Base-by-base conservation (phyloP, 35 echinoderm and acorn worm species). In the Ophiothrix spiculata region DNA sequence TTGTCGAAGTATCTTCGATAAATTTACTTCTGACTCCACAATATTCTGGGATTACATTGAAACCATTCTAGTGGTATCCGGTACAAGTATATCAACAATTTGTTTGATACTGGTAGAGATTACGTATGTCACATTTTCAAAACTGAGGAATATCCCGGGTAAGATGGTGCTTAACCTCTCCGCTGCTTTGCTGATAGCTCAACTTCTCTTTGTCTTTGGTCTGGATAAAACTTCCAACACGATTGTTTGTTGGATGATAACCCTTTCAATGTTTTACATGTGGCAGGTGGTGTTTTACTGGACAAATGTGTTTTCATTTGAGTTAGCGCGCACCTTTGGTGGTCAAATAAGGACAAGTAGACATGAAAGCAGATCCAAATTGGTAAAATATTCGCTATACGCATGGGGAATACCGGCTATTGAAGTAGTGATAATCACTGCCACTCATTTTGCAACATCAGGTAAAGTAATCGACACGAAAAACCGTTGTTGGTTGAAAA, bases 221-320 rank as follows among this genome's bases (percentile, higher is more conserved):
- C 17, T 77, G 12, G 81, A 90, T 75, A 82, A 84, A 77, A 76
- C 74, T 32, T 32, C 75, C 10, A 54, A 42, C 8, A 13, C 31
- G 31, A 38, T 28, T 1, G 29, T 90, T 33, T 90, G 88, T 33
- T 31, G 36, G 4, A 25, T 36, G 16, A 76, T 90, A 49, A 80
- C 88, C 0, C 33, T 83, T 14, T 29, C 84, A 15, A 33, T 83
- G 39, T 81, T 84, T 38, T 90, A 77, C 46, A 32, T 74, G n/a
- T 90, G 88, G 88, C 33, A 84, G 3, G 63, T 74, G 11, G 75
- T 76, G 0, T 90, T 90, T 37, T 42, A 35, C 33, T 90, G 88
- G 88, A 90, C 75, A 42, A 90, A 90, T 75, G 88, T 90, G 40
- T 39, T 90, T 19, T 64, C 88, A 0, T 90, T 83, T 39, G 88